Base-by-base conservation (phyloP, 2,797 vertebrate genomes). In the Zalophus californianus region DNA sequence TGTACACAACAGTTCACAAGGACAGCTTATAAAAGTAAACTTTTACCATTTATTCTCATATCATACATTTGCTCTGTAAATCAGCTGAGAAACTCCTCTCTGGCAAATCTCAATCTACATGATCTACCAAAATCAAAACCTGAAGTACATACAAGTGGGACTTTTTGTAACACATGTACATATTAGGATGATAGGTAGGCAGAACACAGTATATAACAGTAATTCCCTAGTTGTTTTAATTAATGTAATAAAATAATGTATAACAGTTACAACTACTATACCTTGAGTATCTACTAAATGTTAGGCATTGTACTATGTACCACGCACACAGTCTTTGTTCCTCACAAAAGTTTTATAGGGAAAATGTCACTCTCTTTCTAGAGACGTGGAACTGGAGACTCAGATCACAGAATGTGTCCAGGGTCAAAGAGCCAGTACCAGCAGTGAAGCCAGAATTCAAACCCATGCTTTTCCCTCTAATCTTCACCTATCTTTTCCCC, bases 1-100 rank as follows among this genome's bases (percentile, higher is more conserved):
- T 60, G 35, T 86, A 90, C 56, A n/a, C 48, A 72, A 48, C 0
- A 78, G 56, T 27, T 50, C 56, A 1, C 32, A 83, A 50, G 11
- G 35, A 60, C 75, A 95, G 88, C 54, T 85, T 70, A 16, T 95
- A 78, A 78, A 35, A 88, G 54, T 41, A 93, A 90, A 90, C 35
- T 60, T 62, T 70, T 80, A 32, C 27, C 56, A 41, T 83, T 56
- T 88, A 38, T 85, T 77, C 78, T 94, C 75, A 72, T 29, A 25
- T 18, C 14, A 44, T 2, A 77, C 15, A 9, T 50, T 52, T 73
- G 66, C 52, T 73, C 25, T 70, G 80, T 64, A 75, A 94, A 62
- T 72, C 25, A 85, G n/a, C 86, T 15, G 32, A 66, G n/a, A 89
- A 88, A 86, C 75, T 38, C 41, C 48, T 86, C 87, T 82, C 41